Evolutionary conservation across 2,888 invertebrate genomes (phyloP).

Genomic region (Xestoiulus laeticollis): DNA sequence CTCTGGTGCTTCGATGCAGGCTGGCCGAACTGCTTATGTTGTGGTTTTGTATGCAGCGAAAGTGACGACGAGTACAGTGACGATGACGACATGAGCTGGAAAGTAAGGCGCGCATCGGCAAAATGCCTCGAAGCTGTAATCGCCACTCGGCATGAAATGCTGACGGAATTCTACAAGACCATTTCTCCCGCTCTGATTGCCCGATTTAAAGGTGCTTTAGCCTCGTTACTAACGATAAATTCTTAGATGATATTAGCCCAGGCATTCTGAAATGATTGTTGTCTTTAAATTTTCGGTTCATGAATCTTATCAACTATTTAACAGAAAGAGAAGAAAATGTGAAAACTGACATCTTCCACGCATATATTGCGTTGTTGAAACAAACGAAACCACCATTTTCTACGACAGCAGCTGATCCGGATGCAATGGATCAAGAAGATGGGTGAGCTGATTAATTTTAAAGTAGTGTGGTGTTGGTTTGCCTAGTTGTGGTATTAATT

Average conservation of each 20-base stretch:
- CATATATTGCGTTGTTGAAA: slow-evolving; percentile 89
- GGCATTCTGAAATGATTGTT: not conserved
- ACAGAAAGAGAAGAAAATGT: slow-evolving; percentile 98
- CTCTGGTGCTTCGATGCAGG: not conserved
- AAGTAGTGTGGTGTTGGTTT: slow-evolving; percentile 57
- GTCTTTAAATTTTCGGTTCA: not conserved
- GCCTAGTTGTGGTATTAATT: slow-evolving; percentile 63
- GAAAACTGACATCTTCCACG: slow-evolving; percentile 96
- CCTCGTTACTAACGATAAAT: not conserved
- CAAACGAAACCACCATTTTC: slow-evolving; percentile 81
- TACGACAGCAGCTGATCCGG: slow-evolving; percentile 60
- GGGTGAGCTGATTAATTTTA: slow-evolving; percentile 60
- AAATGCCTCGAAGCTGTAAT: slow-evolving; percentile 97
- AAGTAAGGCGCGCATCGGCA: slow-evolving; percentile 90
- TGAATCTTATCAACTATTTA: slow-evolving; percentile 58
- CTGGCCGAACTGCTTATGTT: not conserved
- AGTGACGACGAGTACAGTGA: slow-evolving; percentile 95
- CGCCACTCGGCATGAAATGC: slow-evolving; percentile 87
- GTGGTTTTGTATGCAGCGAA: slow-evolving; percentile 63
- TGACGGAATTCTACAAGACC: slow-evolving; percentile 85
- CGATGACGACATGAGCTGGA: slow-evolving; percentile 99
- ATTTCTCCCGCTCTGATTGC: slow-evolving; percentile 91
- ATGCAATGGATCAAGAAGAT: slow-evolving; percentile 66
- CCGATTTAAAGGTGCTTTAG: slow-evolving; percentile 83
- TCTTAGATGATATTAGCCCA: not conserved